phyloP scores from a whole-genome alignment of 1,140 invertebrate genomes.

The Plutomurus gul region DNA sequence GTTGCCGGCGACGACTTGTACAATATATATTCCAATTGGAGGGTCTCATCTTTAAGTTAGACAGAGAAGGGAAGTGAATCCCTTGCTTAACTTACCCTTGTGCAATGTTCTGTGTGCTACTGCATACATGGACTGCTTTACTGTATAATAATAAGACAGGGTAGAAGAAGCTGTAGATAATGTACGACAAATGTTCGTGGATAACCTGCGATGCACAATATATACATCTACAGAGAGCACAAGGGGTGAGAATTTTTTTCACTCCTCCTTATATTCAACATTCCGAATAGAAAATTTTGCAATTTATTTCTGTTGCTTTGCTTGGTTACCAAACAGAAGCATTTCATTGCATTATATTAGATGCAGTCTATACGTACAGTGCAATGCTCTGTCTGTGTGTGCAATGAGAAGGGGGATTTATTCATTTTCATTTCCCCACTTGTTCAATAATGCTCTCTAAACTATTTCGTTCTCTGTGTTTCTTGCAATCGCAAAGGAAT shows the following conservation, averaged over 20 bases:
- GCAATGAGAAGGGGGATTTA: constrained; percentile 40
- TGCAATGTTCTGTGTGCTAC: too few species aligned
- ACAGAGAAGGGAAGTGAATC: background rate
- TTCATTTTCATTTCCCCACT: constrained; percentile 51
- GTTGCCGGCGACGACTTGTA: background rate
- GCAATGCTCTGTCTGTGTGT: background rate
- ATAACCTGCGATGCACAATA: background rate
- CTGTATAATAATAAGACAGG: background rate
- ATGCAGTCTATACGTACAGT: background rate
- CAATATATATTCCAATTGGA: constrained; percentile 1
- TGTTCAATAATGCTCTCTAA: constrained; percentile 46
- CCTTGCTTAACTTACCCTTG: background rate
- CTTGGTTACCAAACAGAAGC: constrained; percentile 18
- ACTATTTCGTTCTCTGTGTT: background rate
- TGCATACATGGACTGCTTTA: too few species aligned
- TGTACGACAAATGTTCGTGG: background rate
- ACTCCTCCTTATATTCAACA: constrained; percentile 34
- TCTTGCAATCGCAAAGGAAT: background rate
- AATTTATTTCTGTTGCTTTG: constrained; percentile 43
- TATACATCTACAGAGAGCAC: background rate
- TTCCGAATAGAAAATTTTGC: constrained; percentile 46
- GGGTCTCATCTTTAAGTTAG: background rate
- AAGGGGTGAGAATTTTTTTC: constrained; percentile 19
- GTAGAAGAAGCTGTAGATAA: background rate
- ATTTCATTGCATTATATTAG: constrained; percentile 19